A percentile compares a stretch with the other conserved stretches of the same genome.
Conservation (phyloP, 2,797 vertebrate species). For the Sebastiscus tertius region DNA sequence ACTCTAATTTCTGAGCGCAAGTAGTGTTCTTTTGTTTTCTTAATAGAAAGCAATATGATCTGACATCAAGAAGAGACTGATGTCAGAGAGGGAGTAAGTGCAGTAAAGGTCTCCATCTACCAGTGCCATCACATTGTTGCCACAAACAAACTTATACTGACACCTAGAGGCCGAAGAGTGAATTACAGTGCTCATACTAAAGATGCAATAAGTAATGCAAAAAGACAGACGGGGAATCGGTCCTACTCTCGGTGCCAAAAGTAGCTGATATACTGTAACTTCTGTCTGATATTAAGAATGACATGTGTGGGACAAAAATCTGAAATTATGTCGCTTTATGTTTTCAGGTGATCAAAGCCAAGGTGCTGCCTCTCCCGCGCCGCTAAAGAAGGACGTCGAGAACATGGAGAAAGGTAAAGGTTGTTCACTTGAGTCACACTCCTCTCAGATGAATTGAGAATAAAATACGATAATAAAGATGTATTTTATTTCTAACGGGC, state of each 20-base stretch:
- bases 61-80: slow-evolving; percentile 4
- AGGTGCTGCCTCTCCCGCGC: slow-evolving; percentile 87
- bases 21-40: neutral
- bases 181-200: slow-evolving; percentile 18
- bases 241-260: too few relatives aligned
- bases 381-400: slow-evolving; percentile 95
- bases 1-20: neutral
- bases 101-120: neutral
- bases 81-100: neutral
- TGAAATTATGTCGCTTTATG: neutral
- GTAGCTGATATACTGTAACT: neutral
- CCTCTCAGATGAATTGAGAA: too few relatives aligned
- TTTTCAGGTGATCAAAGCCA: slow-evolving; percentile 89
- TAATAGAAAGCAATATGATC: slow-evolving; percentile 3
- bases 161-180: slow-evolving; percentile 62
- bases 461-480: neutral
- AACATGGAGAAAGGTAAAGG: slow-evolving; percentile 97
- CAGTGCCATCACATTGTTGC: neutral
- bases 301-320: neutral
- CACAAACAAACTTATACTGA: slow-evolving; percentile 60
- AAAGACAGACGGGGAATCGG: neutral
- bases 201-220: neutral
- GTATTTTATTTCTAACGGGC: neutral
- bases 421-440: neutral
- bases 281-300: neutral